Conservation (phyloP, 2,888 invertebrate species). For the Chymomyza caudatula region DNA sequence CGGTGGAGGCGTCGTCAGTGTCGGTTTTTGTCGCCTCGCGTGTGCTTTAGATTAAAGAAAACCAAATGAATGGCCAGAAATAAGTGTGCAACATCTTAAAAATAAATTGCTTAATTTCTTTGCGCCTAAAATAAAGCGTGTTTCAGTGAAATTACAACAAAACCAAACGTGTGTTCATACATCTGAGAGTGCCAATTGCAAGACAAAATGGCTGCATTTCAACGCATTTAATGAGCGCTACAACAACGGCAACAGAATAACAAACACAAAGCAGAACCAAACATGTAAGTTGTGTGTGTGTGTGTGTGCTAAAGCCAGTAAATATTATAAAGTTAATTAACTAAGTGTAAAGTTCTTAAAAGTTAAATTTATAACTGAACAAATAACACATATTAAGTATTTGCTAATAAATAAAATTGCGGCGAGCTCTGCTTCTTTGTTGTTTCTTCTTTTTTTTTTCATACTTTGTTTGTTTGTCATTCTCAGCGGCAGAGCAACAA, state of each 20-base stretch:
- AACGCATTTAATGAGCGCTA: slow-evolving; percentile 61
- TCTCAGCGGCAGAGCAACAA: slow-evolving; percentile 22
- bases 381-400: background rate
- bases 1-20: too few species aligned
- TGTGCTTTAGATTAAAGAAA: background rate
- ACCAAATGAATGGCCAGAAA: background rate
- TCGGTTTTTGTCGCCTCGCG: background rate
- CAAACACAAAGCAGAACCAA: slow-evolving; percentile 54
- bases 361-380: background rate
- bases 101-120: background rate
- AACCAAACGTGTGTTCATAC: background rate
- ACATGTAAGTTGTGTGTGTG: slow-evolving; percentile 41
- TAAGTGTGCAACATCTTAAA: background rate
- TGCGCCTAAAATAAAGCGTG: background rate
- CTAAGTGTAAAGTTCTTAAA: background rate
- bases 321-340: background rate
- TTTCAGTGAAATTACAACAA: background rate
- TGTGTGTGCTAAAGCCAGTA: slow-evolving; percentile 8
- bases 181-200: slow-evolving; percentile 36
- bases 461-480: slow-evolving; percentile 25
- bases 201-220: slow-evolving; percentile 65
- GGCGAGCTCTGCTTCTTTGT: background rate
- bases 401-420: background rate
- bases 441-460: background rate
- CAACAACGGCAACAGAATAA: slow-evolving; percentile 42